phyloP scores from a whole-genome alignment of 2,797 vertebrate species.

The Loriculus beryllinus region DNA sequence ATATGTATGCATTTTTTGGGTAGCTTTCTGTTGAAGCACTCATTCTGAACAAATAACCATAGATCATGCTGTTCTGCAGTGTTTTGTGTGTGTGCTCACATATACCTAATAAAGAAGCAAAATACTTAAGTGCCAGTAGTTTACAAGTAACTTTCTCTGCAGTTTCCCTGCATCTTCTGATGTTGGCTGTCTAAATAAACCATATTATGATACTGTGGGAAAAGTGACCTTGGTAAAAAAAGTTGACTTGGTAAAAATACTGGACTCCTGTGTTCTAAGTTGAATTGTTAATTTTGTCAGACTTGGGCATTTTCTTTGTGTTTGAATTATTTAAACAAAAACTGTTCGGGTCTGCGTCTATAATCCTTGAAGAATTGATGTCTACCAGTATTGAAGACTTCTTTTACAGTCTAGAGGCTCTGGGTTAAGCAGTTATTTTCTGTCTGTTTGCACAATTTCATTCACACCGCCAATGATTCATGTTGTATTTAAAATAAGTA shows the following conservation, averaged over 20 bases:
- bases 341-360: neutral
- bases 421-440: neutral
- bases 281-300: neutral
- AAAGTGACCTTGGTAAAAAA: neutral
- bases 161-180: neutral
- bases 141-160: neutral
- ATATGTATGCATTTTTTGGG: neutral
- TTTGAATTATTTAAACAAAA: neutral
- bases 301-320: accelerated
- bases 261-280: neutral
- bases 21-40: neutral
- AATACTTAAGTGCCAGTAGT: neutral
- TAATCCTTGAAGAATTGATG: neutral
- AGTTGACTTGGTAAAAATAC: neutral
- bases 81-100: neutral
- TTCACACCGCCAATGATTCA: neutral
- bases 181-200: neutral
- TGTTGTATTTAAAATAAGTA: neutral
- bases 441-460: neutral
- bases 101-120: neutral
- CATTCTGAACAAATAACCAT: neutral
- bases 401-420: neutral
- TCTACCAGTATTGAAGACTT: neutral
- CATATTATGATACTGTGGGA: neutral
- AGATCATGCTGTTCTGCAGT: neutral